Evolutionary conservation across 2,797 vertebrate species (phyloP), one percentile per base, ranked within the genome.

Genomic region (Sarcophilus harrisii): DNA sequence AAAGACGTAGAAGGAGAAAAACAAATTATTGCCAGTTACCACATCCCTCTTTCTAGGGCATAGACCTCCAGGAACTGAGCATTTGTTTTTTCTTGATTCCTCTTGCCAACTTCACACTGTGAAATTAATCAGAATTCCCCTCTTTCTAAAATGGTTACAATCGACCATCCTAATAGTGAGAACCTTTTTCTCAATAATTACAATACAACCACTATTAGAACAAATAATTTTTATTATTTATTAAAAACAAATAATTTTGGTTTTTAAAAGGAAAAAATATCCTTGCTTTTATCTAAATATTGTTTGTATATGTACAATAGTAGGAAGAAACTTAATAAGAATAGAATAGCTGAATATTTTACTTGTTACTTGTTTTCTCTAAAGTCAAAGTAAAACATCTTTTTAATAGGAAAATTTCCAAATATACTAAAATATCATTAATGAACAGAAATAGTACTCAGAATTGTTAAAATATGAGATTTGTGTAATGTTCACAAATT

Each of bases 81-180:
- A 4, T 91, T 73, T 49, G 55, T 94, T 55, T 92, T 92, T n/a
- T 49, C 58, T 49, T 49, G 45, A 58, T 93, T 92, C 96, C 55
- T 16, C 24, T 96, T 98, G 97, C 90, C 96, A 96, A 98, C 95
- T 94, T 95, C 90, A 97, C 91, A 94, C 92, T 92, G 87, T 96
- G 57, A 96, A 98, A 97, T 98, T 94, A 97, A 95, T 96, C 92
- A 96, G 94, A 95, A 97, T 96, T 97, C 94, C 57, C 93, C 57
- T 49, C 91, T 90, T 29, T 28, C 13, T 59, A 90, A 18, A 87
- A 24, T 95, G 45, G 66, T 57, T 38, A 95, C 91, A 90, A 96
- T 14, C 60, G 52, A 55, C 52, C 27, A 90, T 55, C 55, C 1
- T 57, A 57, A 95, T 91, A 91, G 18, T n/a, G 58, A 58, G 38